Evolutionary conservation across 2,797 vertebrate species (phyloP).

Genomic region (Podarcis siculus): DNA sequence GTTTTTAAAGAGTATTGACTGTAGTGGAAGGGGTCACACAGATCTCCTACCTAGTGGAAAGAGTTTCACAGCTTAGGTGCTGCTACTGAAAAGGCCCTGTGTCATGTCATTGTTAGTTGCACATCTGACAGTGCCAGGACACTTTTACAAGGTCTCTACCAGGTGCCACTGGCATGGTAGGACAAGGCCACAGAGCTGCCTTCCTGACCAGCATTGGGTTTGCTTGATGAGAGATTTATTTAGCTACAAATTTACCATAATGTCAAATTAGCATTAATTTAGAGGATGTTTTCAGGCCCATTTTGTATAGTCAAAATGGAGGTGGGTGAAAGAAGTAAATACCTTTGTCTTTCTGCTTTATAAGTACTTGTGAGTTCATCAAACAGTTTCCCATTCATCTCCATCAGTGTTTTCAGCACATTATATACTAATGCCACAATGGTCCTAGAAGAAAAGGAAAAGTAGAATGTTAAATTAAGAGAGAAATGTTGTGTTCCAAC

Average conservation of each 20-base stretch:
- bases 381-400: slow-evolving; percentile 96
- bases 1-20: background rate
- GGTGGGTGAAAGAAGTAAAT: slow-evolving; percentile 27
- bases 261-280: background rate
- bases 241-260: background rate
- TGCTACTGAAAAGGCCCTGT: no score
- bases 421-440: slow-evolving; percentile 97
- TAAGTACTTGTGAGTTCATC: slow-evolving; percentile 95
- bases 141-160: background rate
- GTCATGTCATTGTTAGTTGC: background rate
- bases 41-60: background rate
- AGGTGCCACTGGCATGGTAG: no score
- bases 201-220: no score
- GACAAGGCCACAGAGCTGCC: no score
- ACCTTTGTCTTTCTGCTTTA: slow-evolving; percentile 95
- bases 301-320: background rate
- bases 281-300: rapidly evolving
- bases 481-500: background rate
- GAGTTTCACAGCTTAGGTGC: background rate
- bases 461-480: slow-evolving; percentile 5
- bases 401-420: slow-evolving; percentile 96
- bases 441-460: slow-evolving; percentile 81
- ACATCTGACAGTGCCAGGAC: background rate
- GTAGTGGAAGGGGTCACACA: background rate
- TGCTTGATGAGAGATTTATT: background rate